phyloP scores from a whole-genome alignment of 2,888 invertebrate genomes.

The Heteromurus nitidus region DNA sequence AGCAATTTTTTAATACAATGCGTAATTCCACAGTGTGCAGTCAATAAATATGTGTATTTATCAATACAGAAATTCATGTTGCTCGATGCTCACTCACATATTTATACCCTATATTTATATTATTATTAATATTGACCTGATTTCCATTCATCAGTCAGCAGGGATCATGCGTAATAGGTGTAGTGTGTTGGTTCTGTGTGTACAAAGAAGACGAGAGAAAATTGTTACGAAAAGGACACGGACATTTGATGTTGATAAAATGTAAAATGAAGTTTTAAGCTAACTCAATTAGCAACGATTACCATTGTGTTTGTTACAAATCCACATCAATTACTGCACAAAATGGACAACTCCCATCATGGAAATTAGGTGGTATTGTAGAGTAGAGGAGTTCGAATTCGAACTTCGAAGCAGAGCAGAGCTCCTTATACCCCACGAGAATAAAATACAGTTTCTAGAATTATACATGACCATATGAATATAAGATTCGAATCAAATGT shows the following conservation, averaged over 20 bases:
- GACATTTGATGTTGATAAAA: not conserved
- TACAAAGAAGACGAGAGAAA: not conserved
- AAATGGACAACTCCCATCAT: constrained; percentile 48
- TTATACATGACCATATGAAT: constrained; percentile 25
- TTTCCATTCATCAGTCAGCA: constrained; percentile 26
- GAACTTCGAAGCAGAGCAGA: not conserved
- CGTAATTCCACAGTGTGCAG: constrained; percentile 17
- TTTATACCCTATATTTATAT: not conserved
- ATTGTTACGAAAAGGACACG: constrained; percentile 18
- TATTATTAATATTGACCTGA: constrained; percentile 46
- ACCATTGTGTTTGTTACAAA: constrained; percentile 16
- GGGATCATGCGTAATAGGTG: not conserved
- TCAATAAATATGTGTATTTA: not conserved
- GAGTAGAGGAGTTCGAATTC: no score
- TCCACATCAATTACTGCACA: constrained; percentile 9
- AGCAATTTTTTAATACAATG: constrained; percentile 54
- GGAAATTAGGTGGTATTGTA: not conserved
- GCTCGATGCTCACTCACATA: no score
- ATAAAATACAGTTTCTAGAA: not conserved
- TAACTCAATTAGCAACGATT: constrained; percentile 59
- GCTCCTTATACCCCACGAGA: not conserved
- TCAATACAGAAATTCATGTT: not conserved
- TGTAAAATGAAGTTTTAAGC: constrained; percentile 46
- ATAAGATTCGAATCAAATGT: not conserved
- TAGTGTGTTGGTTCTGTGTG: not conserved